These are phyloP conservation scores for Collichthys lucidus DNA, from an alignment of 2,113 vertebrate species.

Conservation along the genomic window DNA sequence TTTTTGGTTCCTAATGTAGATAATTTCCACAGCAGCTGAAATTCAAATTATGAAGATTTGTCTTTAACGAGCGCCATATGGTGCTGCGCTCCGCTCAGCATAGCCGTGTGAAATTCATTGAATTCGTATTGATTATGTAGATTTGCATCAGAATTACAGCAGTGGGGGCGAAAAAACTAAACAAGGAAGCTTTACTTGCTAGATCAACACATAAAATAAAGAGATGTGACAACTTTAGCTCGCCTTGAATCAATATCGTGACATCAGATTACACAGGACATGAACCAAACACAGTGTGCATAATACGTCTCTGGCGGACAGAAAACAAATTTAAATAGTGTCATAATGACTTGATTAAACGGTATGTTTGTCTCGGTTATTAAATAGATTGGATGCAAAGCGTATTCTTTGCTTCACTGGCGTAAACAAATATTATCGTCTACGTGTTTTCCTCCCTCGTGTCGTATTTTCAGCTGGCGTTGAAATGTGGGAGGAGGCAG, in stretches of 20 bases:
- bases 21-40: not conserved
- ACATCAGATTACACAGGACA: not conserved
- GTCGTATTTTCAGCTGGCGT: conserved; percentile 1
- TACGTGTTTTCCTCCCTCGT: not conserved
- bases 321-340: not conserved
- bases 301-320: not conserved
- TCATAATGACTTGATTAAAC: not conserved
- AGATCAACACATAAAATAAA: not conserved
- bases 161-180: not conserved
- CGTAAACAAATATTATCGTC: not conserved
- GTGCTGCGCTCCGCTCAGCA: not conserved
- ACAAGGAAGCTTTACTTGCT: not conserved
- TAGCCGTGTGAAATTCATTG: not conserved
- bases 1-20: not conserved
- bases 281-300: not conserved
- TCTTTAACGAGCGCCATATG: conserved; percentile 1
- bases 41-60: not conserved
- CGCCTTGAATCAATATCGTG: not conserved
- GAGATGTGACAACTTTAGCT: not conserved
- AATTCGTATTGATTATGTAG: conserved; percentile 8
- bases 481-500: conserved; percentile 27
- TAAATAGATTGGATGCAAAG: not conserved
- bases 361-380: no score
- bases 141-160: not conserved
- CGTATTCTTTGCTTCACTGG: not conserved